Conservation (phyloP, 2,797 vertebrate genomes). For the Mormyrops boulengeri region DNA sequence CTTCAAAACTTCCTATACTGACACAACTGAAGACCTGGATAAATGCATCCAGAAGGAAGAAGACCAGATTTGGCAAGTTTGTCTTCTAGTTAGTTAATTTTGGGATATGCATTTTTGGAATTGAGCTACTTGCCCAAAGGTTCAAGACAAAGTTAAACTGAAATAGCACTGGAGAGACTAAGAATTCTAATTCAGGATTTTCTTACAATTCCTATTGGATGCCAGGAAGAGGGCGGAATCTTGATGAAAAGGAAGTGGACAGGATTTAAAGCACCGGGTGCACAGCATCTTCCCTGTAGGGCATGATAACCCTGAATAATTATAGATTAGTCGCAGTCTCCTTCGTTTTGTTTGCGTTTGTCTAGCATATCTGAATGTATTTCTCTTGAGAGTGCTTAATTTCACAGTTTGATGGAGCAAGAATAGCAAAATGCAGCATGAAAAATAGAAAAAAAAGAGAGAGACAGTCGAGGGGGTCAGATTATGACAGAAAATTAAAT, state of each 20-base stretch:
- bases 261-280: neutral
- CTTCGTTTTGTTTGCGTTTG: slow-evolving; percentile 19
- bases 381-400: slow-evolving; percentile 25
- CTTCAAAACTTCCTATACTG: neutral
- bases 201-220: neutral
- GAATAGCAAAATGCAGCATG: slow-evolving; percentile 21
- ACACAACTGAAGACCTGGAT: neutral
- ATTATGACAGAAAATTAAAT: slow-evolving; percentile 15
- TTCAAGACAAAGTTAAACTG: neutral
- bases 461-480: slow-evolving; percentile 4
- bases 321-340: slow-evolving; percentile 25
- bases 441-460: neutral
- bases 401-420: slow-evolving; percentile 29
- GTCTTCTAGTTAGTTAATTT: neutral
- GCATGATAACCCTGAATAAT: slow-evolving; percentile 23
- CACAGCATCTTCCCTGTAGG: slow-evolving; percentile 19
- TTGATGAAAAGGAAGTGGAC: slow-evolving; percentile 18
- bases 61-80: neutral
- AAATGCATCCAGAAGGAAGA: slow-evolving; percentile 8
- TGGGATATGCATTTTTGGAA: neutral
- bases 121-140: neutral
- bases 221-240: neutral
- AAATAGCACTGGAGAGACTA: neutral
- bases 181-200: neutral
- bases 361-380: slow-evolving; percentile 23